These are phyloP conservation scores for Nerophis lumbriciformis DNA, from an alignment of 2,113 vertebrate genomes.

Conservation along the genomic window DNA sequence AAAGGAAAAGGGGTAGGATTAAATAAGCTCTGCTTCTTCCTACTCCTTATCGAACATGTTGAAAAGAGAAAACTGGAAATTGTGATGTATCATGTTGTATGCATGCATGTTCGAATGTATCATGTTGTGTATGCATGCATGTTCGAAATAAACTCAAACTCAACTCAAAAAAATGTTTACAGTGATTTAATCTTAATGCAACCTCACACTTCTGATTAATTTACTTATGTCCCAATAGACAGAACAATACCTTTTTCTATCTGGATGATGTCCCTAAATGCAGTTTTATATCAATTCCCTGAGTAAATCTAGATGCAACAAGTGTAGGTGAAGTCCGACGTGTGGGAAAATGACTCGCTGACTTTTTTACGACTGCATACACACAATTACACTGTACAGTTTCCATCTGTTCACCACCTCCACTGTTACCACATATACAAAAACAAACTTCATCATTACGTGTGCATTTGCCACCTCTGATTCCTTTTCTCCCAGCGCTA, in stretches of 20 bases:
- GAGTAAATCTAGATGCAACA: no score
- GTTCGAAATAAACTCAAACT: no score
- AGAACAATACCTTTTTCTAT: background rate
- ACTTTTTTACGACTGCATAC: no score
- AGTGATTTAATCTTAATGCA: constrained; percentile 46
- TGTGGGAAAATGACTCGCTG: constrained; percentile 20
- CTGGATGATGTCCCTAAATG: background rate
- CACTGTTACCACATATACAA: constrained; percentile 9
- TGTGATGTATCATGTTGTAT: no score
- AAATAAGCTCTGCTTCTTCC: no score
- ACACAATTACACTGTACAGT: background rate
- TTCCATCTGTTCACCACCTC: constrained; percentile 1
- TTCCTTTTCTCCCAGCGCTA: constrained; percentile 22
- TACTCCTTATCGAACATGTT: no score
- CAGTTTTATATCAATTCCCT: constrained; percentile 3
- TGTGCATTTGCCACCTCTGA: constrained; percentile 4
- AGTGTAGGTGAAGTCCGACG: background rate
- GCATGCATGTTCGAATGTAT: no score
- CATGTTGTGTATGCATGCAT: no score
- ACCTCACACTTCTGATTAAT: constrained; percentile 8
- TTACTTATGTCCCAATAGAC: constrained; percentile 5
- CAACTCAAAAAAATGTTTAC: constrained; percentile 16
- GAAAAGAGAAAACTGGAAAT: no score
- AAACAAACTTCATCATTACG: constrained; percentile 28
- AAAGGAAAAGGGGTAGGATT: no score